Evolutionary conservation across 2,797 vertebrate genomes (phyloP), one percentile per base, ranked within the genome.

Genomic region (Onychomys arenicola): DNA sequence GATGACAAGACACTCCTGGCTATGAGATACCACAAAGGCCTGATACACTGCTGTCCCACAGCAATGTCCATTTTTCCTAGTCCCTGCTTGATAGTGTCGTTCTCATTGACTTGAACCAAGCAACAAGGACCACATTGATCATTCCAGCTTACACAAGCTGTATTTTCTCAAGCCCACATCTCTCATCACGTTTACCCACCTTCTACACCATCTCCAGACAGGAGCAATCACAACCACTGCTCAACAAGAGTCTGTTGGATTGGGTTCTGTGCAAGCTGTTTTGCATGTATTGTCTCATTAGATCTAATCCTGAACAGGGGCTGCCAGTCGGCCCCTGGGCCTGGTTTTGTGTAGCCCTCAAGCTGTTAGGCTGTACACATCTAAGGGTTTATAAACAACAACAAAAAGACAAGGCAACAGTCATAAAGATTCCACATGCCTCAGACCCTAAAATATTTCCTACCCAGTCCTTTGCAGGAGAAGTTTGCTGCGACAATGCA

Each of bases 41-140:
- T 73, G 76, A 21, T 11, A 23, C n/a, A 43, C 23, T 75, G 71
- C 23, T 43, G 25, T 21, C 16, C 77, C 69, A 43, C 40, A 76
- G 82, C 88, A 55, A 67, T 25, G 17, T 40, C 32, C 34, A 13
- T n/a, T 55, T 25, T 5, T 13, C 71, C 90, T 63, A 65, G 10
- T 8, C 21, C 32, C 25, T 25, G 40, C 83, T 73, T 29, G 32
- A 75, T 17, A 49, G 32, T 77, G 65, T 75, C 34, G 75, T 80
- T 96, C 49, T 76, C 80, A 94, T 43, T 86, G 63, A 23, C 93
- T 91, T 57, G 10, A 19, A 46, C 91, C 46, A 67, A 93, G 90
- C 59, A 90, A 73, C 23, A 46, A 93, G 67, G 14, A 57, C 63
- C 49, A 14, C 43, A 85, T 43, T 43, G 71, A 83, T 37, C 23